Conservation (phyloP, 2,888 invertebrate species). For the Furcula furcula region DNA sequence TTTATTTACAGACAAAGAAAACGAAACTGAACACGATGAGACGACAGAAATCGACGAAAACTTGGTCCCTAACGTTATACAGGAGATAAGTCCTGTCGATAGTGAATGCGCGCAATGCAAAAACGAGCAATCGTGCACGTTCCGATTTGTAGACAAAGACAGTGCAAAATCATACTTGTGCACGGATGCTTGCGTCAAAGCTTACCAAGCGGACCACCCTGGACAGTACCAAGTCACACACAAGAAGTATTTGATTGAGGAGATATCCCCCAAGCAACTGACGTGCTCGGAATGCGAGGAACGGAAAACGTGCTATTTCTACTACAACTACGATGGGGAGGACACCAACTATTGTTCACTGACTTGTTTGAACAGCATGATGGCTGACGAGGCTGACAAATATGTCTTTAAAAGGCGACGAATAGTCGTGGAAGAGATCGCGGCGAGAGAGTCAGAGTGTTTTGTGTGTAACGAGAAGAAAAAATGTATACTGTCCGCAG, state of each 20-base stretch:
- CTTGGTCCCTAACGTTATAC: slow-evolving; percentile 55
- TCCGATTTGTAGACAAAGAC: slow-evolving; percentile 49
- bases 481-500: slow-evolving; percentile 68
- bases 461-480: slow-evolving; percentile 74
- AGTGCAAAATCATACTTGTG: slow-evolving; percentile 65
- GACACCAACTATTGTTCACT: slow-evolving; percentile 79
- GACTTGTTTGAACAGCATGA: slow-evolving; percentile 76
- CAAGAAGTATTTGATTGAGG: slow-evolving; percentile 67
- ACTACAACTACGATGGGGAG: slow-evolving; percentile 68
- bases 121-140: slow-evolving; percentile 49
- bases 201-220: slow-evolving; percentile 61
- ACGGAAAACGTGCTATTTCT: slow-evolving; percentile 66
- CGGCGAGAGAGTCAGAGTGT: slow-evolving; percentile 52
- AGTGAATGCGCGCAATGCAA: slow-evolving; percentile 73
- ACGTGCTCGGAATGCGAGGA: slow-evolving; percentile 71
- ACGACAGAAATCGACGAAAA: slow-evolving; percentile 55
- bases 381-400: slow-evolving; percentile 78
- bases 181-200: slow-evolving; percentile 68
- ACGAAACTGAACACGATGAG: slow-evolving; percentile 71
- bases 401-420: slow-evolving; percentile 77
- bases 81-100: slow-evolving; percentile 58
- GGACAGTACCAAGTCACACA: slow-evolving; percentile 47
- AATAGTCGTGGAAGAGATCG: slow-evolving; percentile 69
- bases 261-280: slow-evolving; percentile 50
- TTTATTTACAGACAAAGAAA: slow-evolving; percentile 73